Conservation (phyloP, 2,113 vertebrate species). For the Tragelaphus imberbis region DNA sequence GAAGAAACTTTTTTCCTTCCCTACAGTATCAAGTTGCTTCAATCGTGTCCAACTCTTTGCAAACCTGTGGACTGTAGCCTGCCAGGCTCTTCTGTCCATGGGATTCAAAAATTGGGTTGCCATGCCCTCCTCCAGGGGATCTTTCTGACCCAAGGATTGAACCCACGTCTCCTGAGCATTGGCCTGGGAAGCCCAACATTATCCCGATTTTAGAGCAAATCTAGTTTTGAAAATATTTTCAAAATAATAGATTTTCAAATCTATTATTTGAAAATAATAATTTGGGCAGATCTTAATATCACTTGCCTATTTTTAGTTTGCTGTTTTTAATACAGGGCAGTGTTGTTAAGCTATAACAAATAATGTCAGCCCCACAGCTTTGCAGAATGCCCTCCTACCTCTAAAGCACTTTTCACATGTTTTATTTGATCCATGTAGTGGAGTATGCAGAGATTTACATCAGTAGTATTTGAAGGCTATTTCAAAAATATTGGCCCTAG, state of each 20-base stretch:
- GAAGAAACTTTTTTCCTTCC: neutral
- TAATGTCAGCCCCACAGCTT: neutral
- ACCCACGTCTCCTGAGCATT: neutral
- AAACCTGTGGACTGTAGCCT: neutral
- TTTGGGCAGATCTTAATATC: neutral
- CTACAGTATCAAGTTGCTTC: neutral
- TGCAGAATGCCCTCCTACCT: neutral
- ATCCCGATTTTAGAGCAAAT: neutral
- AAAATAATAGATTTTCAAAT: too few relatives aligned
- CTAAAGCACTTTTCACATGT: neutral
- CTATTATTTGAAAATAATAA: too few relatives aligned
- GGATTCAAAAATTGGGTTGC: neutral
- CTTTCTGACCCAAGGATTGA: neutral
- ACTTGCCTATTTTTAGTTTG: neutral
- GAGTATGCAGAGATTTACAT: neutral
- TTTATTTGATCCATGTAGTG: neutral
- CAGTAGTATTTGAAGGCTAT: neutral
- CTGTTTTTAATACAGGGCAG: neutral
- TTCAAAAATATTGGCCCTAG: neutral
- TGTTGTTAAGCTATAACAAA: neutral
- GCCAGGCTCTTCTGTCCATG: neutral
- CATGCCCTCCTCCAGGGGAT: neutral
- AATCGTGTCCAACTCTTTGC: neutral
- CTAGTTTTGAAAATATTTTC: constrained; percentile 1
- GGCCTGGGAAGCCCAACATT: neutral